phyloP scores from a whole-genome alignment of 2,888 invertebrate species.

The Abrostola triplasia region DNA sequence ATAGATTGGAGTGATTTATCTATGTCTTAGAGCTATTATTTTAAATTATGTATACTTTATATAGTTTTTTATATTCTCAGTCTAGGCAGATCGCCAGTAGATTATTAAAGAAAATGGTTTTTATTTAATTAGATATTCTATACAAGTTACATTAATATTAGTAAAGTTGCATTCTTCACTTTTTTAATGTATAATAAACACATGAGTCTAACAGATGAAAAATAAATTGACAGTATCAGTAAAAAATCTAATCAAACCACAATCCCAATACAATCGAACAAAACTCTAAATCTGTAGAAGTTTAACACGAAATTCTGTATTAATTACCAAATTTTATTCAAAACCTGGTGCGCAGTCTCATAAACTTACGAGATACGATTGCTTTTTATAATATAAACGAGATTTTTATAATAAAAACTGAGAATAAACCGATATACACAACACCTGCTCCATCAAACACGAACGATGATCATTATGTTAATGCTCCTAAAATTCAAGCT shows the following conservation, averaged over 20 bases:
- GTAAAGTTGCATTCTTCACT: too few relatives aligned
- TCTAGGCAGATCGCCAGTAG: too few relatives aligned
- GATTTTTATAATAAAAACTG: conserved; percentile 86
- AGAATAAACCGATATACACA: conserved; percentile 85
- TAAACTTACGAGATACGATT: conserved; percentile 76
- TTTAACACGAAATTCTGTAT: conserved; percentile 63
- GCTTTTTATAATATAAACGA: conserved; percentile 81
- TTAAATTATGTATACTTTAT: conserved; percentile 40
- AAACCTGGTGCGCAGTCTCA: conserved; percentile 70
- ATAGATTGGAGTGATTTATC: conserved; percentile 66
- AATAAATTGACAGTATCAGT: conserved; percentile 4
- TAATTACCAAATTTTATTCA: conserved; percentile 71
- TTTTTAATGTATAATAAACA: too few relatives aligned
- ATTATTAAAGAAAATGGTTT: too few relatives aligned
- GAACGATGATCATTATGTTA: conserved; percentile 85
- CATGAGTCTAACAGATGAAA: too few relatives aligned
- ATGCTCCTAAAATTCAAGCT: conserved; percentile 77
- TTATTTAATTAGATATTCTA: too few relatives aligned
- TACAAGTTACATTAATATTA: too few relatives aligned
- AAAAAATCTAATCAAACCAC: conserved; percentile 25
- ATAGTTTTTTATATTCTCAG: conserved; percentile 1
- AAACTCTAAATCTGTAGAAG: conserved; percentile 52
- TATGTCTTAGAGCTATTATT: conserved; percentile 33
- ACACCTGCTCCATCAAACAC: conserved; percentile 87
- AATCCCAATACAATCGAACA: conserved; percentile 30